These are phyloP conservation scores for Clarias platycephalus DNA, from an alignment of 2,797 vertebrate genomes.

Conservation along the genomic window DNA sequence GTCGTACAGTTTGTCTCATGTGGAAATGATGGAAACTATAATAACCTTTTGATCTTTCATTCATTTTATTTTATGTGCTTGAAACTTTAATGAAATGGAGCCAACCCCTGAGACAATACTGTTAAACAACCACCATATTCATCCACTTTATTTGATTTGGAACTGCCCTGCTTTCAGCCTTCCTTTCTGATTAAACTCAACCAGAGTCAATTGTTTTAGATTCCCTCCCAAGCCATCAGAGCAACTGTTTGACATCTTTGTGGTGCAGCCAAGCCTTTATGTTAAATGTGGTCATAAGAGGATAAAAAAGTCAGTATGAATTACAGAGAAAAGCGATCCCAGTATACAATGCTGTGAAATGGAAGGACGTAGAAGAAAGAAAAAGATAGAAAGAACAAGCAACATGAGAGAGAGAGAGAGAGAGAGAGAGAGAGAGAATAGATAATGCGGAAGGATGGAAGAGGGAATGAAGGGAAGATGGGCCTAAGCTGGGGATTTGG, in stretches of 20 bases:
- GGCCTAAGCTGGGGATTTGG: conserved; percentile 91
- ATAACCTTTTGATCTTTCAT: conserved; percentile 37
- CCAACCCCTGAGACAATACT: conserved; percentile 35
- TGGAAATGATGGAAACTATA: conserved; percentile 12
- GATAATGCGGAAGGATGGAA: conserved; percentile 61
- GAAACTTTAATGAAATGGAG: conserved; percentile 44
- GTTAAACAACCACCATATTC: conserved; percentile 49
- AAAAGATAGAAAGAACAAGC: conserved; percentile 33
- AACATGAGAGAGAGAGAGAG: conserved; percentile 23
- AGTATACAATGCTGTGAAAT: conserved; percentile 22
- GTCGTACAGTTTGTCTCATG: conserved; percentile 32
- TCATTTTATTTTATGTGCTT: conserved; percentile 25
- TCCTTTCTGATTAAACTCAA: conserved; percentile 43
- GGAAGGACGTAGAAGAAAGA: conserved; percentile 34
- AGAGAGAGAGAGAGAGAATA: conserved; percentile 31
- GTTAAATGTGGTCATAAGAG: conserved; percentile 44
- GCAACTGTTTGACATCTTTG: conserved; percentile 48
- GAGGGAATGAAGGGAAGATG: conserved; percentile 66
- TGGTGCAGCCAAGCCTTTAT: conserved; percentile 43
- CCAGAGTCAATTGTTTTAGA: conserved; percentile 37
- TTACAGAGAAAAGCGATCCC: conserved; percentile 46
- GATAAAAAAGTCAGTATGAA: conserved; percentile 38
- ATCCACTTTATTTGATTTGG: conserved; percentile 54
- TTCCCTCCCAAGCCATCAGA: conserved; percentile 41
- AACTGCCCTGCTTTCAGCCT: conserved; percentile 40